Evolutionary conservation across 2,888 invertebrate genomes (phyloP), one percentile per base, ranked within the genome.

Genomic region (Drosophila kambysellisi): DNA sequence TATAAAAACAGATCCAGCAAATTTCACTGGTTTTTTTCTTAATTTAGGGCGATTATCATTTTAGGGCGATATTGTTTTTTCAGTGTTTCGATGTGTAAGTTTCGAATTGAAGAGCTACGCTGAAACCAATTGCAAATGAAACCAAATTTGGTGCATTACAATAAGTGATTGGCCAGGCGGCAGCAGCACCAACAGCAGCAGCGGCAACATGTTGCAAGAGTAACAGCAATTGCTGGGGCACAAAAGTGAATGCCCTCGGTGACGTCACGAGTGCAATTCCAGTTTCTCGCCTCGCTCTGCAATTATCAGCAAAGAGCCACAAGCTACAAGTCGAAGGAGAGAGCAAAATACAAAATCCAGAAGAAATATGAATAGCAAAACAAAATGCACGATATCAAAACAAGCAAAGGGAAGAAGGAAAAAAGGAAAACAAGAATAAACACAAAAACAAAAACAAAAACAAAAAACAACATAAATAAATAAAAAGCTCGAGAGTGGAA

Each of bases 331-430:
- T 29, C 41, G 30, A 67, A 39, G 62, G 43, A 67, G 64, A 51
- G 69, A 91, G 91, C 91, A 91, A 91, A 91, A 91, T 91, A 91
- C 85, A 88, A 87, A 91, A 91, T 91, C 85, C 91, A 79, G 82
- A 89, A 91, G 91, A 87, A 91, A 91, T 83, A 82, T 83, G 79
- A 75, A 83, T 81, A 89, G 81, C 90, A 89, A 89, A 89, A 89
- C 89, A 89, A 90, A 89, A 76, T 81, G 79, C 82, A 81, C 66
- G 81, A 89, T 76, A 89, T 87, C 84, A 88, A 89, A 86, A 91
- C 86, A 90, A 83, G 39, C 63, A 59, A 48, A 54, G 56, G 39
- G n/a, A 57, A 20, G 56, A 29, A 32, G 20, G 9, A 8, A 41
- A 41, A 25, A 30, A 32, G 33, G 39, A 54, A 65, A 59, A 48